These are phyloP conservation scores for Trachelus stipa DNA, from an alignment of 2,888 invertebrate species.

Conservation along the genomic window DNA sequence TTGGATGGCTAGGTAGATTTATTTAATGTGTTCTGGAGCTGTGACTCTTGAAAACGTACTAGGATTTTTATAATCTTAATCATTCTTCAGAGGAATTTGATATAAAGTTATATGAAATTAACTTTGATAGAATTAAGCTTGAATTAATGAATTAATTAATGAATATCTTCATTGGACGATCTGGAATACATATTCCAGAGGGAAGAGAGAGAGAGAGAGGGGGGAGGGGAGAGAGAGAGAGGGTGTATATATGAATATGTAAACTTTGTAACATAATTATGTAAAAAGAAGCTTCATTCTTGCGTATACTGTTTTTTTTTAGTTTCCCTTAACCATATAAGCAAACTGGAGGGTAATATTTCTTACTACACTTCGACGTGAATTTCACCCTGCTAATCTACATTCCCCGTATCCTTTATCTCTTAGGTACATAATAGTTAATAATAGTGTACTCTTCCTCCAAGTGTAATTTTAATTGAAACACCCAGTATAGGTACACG, in stretches of 20 bases:
- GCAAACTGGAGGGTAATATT: neutral
- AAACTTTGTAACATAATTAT: conserved; percentile 29
- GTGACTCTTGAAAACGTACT: neutral
- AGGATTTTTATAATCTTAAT: neutral
- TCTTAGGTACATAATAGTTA: no score
- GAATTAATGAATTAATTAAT: no score
- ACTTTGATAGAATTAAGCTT: neutral
- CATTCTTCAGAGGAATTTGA: neutral
- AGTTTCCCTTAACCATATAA: neutral
- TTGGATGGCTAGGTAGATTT: neutral
- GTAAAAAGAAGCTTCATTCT: conserved; percentile 24
- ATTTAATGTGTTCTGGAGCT: neutral
- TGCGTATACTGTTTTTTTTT: neutral
- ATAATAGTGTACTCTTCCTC: no score
- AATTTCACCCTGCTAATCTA: neutral
- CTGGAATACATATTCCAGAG: neutral
- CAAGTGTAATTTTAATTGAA: neutral
- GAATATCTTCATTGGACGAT: no score
- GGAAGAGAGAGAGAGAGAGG: neutral
- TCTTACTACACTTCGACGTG: neutral
- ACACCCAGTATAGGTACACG: neutral
- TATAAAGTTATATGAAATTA: neutral
- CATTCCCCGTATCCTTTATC: no score
- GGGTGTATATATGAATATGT: neutral
- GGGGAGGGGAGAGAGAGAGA: conserved; percentile 15